Base-by-base conservation (phyloP, 2,113 vertebrate species). In the Prionailurus viverrinus region DNA sequence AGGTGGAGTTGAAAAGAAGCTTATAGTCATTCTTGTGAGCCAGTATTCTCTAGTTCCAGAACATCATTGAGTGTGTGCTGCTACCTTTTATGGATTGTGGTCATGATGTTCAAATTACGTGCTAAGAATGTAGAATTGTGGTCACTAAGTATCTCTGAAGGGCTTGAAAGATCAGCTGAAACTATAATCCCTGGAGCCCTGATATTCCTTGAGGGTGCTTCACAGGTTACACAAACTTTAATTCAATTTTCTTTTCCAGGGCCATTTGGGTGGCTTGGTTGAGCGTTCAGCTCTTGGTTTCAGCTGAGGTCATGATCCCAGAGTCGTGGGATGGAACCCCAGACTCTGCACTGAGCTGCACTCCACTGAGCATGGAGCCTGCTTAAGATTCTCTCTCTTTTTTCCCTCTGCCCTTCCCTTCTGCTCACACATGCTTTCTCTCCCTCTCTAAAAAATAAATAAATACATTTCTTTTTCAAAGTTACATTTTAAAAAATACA, bases 201-300 rank as follows among this genome's bases (percentile, higher is more conserved):
- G 27, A 55, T 58, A 51, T 81, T 69, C 58, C 36, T 79, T 76
- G 9, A 63, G 39, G 13, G 19, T 82, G 11, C 6, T 27, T 87
- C 29, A 79, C 27, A 16, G 21, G 13, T 95, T 61, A 78, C 14
- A 76, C 27, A 53, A 33, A 78, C 51, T 86, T 66, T 48, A 48
- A 97, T 90, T 90, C 19, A 74, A 45, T 36, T 86, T 78, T 93
- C 14, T 71, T 82, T 82, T 55, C 73, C 15, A 83, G 58, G 58
- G 58, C 58, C 51, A 61, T 21, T 21, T 61, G 58, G 21, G 21
- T 23, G 58, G 58, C 21, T 61, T 21, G 21, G 58, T 61, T 61
- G 58, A 61, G 58, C 21, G 0, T 61, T 21, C 58, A 61, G 23
- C 58, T 61, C 58, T 61, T 61, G 21, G 58, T 61, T 61, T 61